These are phyloP conservation scores for Odobenus rosmarus DNA, from an alignment of 2,113 vertebrate species.

Conservation along the genomic window DNA sequence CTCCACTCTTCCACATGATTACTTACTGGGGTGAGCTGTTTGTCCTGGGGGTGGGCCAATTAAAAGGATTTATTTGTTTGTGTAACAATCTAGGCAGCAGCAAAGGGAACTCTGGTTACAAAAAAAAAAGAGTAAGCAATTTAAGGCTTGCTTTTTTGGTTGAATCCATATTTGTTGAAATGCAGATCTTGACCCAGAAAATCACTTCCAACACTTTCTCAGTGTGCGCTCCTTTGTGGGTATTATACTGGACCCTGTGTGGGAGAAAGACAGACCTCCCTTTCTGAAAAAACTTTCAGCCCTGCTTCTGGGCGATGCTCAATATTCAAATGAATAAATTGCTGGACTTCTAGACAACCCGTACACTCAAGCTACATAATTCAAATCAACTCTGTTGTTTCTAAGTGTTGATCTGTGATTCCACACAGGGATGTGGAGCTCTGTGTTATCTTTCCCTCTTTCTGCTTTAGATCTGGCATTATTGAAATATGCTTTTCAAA, in stretches of 20 bases:
- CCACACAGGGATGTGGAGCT: neutral
- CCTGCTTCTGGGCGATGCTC: neutral
- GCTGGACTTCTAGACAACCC: neutral
- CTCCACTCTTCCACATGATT: conserved; percentile 42
- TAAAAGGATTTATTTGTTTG: conserved; percentile 75
- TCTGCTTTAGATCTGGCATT: neutral
- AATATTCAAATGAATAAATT: neutral
- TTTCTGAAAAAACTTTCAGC: neutral
- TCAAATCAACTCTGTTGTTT: neutral
- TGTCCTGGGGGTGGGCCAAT: conserved; percentile 60
- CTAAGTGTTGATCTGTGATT: neutral
- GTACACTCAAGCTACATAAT: neutral
- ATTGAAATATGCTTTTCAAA: neutral
- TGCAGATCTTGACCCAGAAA: conserved; percentile 57
- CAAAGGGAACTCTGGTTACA: neutral
- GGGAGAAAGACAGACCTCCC: neutral
- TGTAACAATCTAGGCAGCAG: conserved; percentile 11
- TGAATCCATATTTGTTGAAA: conserved; percentile 36
- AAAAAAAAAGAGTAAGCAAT: conserved; percentile 30
- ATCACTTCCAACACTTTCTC: conserved; percentile 9
- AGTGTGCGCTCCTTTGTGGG: neutral
- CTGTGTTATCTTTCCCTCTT: neutral
- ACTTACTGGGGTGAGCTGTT: conserved; percentile 56
- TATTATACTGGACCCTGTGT: neutral
- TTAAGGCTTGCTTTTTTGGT: conserved; percentile 36